A percentile compares a stretch with the other conserved stretches of the same genome.
Conservation (phyloP, 2,113 vertebrate genomes). For the Nesospiza acunhae region DNA sequence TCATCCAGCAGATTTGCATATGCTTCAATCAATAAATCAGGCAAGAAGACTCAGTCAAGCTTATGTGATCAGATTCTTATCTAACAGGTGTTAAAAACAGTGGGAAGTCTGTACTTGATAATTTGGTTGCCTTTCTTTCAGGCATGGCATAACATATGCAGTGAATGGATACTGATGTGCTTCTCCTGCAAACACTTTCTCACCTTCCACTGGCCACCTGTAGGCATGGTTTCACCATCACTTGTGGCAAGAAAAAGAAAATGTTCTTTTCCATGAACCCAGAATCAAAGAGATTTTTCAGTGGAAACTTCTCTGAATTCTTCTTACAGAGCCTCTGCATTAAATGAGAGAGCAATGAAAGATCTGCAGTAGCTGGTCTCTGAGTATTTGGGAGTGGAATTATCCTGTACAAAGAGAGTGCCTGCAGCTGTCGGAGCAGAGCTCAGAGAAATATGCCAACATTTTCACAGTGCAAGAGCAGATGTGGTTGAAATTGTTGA, state of each 20-base stretch:
- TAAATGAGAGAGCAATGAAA: slow-evolving; percentile 19
- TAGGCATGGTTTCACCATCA: background rate
- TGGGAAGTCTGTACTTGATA: background rate
- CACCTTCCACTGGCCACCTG: background rate
- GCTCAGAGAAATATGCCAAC: slow-evolving; percentile 58
- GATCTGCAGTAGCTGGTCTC: background rate
- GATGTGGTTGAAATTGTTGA: slow-evolving; percentile 70
- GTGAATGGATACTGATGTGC: background rate
- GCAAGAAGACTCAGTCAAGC: background rate
- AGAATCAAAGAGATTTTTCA: slow-evolving; percentile 1
- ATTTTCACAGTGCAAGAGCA: slow-evolving; percentile 71
- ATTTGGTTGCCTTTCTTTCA: background rate
- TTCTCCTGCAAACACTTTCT: background rate
- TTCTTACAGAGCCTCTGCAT: background rate
- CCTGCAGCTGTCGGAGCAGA: slow-evolving; percentile 69
- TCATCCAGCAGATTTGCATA: background rate
- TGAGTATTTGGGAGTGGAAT: slow-evolving; percentile 22
- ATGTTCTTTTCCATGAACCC: background rate
- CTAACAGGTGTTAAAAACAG: background rate
- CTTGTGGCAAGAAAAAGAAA: background rate
- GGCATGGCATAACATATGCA: background rate
- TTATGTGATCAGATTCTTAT: background rate
- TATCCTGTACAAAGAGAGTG: slow-evolving; percentile 28
- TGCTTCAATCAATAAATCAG: background rate
- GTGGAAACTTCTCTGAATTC: slow-evolving; percentile 41